Percentiles rank a stretch among this genome's conserved stretches.
Evolutionary conservation across 2,797 vertebrate genomes (phyloP).

Genomic region (Diplodus sargus): DNA sequence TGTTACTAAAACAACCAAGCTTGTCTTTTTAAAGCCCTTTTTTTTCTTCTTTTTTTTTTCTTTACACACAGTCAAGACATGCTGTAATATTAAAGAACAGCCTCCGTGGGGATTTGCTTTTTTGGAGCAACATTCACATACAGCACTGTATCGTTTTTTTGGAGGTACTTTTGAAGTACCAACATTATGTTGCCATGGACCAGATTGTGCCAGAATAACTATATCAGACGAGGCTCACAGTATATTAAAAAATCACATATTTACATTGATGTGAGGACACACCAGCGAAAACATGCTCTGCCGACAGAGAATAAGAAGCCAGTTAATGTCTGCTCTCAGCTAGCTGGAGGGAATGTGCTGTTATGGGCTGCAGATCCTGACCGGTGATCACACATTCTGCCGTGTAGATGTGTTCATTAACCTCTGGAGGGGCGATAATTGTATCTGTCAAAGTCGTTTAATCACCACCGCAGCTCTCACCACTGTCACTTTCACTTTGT

Average conservation of each 20-base stretch:
- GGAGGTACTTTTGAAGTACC: not conserved
- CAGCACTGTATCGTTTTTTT: not conserved
- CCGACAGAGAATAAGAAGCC: conserved; percentile 28
- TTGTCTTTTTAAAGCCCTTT: conserved; percentile 9
- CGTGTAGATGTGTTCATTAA: conserved; percentile 82
- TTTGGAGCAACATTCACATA: not conserved
- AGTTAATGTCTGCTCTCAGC: conserved; percentile 7
- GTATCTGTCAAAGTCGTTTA: conserved; percentile 84
- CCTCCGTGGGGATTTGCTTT: not conserved
- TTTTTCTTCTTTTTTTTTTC: conserved; percentile 37
- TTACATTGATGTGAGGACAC: not conserved
- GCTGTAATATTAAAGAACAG: not conserved
- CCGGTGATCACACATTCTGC: conserved; percentile 71
- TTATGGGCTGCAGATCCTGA: conserved; percentile 55
- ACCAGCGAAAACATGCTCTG: not conserved
- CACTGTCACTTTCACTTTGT: conserved; percentile 78
- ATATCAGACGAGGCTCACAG: not conserved
- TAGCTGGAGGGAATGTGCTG: conserved; percentile 15
- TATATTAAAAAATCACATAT: not conserved
- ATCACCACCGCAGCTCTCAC: conserved; percentile 67
- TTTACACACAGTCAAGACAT: conserved; percentile 4
- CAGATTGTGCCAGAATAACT: not conserved
- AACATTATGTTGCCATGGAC: not conserved
- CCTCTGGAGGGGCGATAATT: conserved; percentile 81
- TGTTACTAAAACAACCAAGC: conserved; percentile 20